Conservation (phyloP, 2,113 vertebrate species). For the Hyperopisus bebe region DNA sequence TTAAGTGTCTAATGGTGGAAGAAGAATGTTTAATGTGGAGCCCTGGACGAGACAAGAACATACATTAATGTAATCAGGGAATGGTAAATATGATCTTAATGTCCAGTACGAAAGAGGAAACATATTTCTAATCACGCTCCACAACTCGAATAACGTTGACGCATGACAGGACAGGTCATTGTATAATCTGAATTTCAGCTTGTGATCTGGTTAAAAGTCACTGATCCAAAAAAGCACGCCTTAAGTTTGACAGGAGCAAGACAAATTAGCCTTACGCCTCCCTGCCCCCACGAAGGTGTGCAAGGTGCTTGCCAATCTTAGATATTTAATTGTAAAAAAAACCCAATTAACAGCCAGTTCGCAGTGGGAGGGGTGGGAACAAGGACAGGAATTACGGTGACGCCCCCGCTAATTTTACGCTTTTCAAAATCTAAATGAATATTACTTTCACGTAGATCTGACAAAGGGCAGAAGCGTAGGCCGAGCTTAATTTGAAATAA, state of each 20-base stretch:
- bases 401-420: slow-evolving; percentile 38
- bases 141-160: not conserved
- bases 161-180: not conserved
- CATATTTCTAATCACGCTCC: not conserved
- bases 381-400: slow-evolving; percentile 26
- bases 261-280: slow-evolving; percentile 16
- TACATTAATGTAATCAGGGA: not conserved
- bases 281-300: not conserved
- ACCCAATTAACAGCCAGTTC: slow-evolving; percentile 38
- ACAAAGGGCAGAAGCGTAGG: slow-evolving; percentile 32
- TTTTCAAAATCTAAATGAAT: slow-evolving; percentile 38
- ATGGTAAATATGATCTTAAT: not conserved
- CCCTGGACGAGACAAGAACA: not conserved
- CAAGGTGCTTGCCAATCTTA: slow-evolving; percentile 22
- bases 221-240: not conserved
- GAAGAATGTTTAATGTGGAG: not conserved
- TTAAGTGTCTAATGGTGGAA: not conserved
- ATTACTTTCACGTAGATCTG: slow-evolving; percentile 29
- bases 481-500: slow-evolving; percentile 38
- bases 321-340: slow-evolving; percentile 33
- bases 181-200: not conserved
- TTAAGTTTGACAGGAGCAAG: not conserved
- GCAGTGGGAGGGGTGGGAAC: slow-evolving; percentile 18
- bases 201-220: not conserved
- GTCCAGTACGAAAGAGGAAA: not conserved